Evolutionary conservation across 2,888 invertebrate species (phyloP).

Genomic region (Arrhopalites spinosus): DNA sequence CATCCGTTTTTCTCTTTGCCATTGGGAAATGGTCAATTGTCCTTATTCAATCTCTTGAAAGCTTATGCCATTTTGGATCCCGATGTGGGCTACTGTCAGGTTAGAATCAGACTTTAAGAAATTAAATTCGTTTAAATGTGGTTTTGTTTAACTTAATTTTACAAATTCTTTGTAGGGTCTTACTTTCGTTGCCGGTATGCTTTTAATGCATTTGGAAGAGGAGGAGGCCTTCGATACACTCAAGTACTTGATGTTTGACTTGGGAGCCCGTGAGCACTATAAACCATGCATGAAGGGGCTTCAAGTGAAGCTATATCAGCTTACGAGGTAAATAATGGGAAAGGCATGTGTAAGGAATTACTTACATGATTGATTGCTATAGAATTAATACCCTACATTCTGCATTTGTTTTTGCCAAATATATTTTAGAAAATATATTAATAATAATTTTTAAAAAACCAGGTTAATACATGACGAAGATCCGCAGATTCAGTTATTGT

Average conservation of each 20-base stretch:
- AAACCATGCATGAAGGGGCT: constrained; percentile 93
- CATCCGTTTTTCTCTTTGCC: constrained; percentile 92
- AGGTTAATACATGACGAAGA: constrained; percentile 85
- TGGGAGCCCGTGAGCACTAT: constrained; percentile 86
- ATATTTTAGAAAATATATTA: no score
- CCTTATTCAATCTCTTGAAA: constrained; percentile 87
- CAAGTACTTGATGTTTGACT: constrained; percentile 83
- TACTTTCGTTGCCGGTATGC: constrained; percentile 91
- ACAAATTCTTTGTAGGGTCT: constrained; percentile 65
- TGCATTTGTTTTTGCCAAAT: no score
- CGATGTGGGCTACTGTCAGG: constrained; percentile 93
- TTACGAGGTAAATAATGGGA: no score
- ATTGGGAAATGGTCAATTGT: constrained; percentile 88
- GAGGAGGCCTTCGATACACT: constrained; percentile 81
- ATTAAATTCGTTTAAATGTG: no score
- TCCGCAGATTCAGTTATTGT: constrained; percentile 82
- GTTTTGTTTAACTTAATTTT: no score
- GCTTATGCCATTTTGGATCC: constrained; percentile 93
- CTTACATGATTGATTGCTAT: no score
- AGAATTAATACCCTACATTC: no score
- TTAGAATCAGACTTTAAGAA: no score
- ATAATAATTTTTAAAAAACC: no score
- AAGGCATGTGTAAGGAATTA: no score
- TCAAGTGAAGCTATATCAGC: constrained; percentile 87
- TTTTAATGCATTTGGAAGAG: constrained; percentile 92